Evolutionary conservation across 2,113 vertebrate genomes (phyloP), one percentile per base, ranked within the genome.

Genomic region (Solea solea): DNA sequence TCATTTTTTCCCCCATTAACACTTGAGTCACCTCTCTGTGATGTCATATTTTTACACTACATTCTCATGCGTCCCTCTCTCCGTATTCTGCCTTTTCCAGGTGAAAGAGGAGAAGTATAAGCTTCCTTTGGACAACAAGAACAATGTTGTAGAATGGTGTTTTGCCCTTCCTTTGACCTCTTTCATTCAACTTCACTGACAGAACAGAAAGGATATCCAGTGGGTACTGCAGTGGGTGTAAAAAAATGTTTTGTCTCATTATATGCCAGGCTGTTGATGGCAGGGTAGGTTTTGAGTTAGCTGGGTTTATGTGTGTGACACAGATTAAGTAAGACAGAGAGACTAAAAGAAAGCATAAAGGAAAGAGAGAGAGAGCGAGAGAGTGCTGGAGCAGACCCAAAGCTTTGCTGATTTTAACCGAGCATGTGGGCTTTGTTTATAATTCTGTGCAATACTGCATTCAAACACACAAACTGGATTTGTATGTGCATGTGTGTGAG

Each of bases 91-190:
- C 80, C 45, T 49, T 71, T 64, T 62, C 57, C 84, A 98, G 97
- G 96, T 97, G 90, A 97, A 96, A 79, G 95, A 97, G 87, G 97
- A 96, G 92, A 98, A 96, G 81, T 98, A 96, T 82, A 97, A 97
- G 96, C 95, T 99, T 79, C 95, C 94, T 50, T 91, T 95, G 89
- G 95, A 97, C 87, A 95, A 96, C 90, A 84, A 96, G 80, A 95
- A 95, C 3, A 34, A 34, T 34, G 5, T 34, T 34, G 34, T 34
- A 34, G 34, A 34, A 34, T 34, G 34, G 34, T 6, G 34, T 61
- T 84, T 63, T 79, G 68, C 45, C 82, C 78, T 72, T 76, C 34
- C 28, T 68, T 51, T 78, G 80, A 90, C 88, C 85, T 85, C 40
- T 34, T 58, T 53, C 21, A 9, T 74, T 80, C 61, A 73, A 82